Evolutionary conservation across 2,797 vertebrate species (phyloP).

Genomic region (Pipistrellus pipistrellus): DNA sequence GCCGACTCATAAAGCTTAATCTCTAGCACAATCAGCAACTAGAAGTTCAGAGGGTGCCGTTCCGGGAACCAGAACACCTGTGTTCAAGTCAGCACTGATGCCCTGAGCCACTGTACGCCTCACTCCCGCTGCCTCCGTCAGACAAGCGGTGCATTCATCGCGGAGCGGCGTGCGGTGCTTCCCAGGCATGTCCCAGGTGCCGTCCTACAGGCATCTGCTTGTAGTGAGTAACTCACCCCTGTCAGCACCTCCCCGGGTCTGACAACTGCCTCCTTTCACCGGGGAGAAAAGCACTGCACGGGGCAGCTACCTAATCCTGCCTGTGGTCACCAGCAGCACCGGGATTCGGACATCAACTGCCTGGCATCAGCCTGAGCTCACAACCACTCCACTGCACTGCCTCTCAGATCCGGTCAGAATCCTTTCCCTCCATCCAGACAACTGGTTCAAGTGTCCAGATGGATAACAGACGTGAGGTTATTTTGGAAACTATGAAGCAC

Average conservation of each 20-base stretch:
- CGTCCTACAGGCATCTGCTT: not conserved
- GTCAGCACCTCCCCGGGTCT: not conserved
- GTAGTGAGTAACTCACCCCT: not conserved
- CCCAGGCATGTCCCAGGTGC: not conserved
- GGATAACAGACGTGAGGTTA: not conserved
- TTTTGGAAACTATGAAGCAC: not conserved
- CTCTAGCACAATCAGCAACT: not conserved
- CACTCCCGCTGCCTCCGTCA: not conserved
- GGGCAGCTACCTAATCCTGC: not conserved
- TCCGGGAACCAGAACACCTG: not conserved
- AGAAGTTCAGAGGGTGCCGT: not conserved
- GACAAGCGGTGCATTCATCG: not conserved
- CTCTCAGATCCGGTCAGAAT: not conserved
- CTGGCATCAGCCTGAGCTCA: not conserved
- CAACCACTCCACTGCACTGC: not conserved
- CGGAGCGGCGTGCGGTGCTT: not conserved
- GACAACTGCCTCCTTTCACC: not conserved
- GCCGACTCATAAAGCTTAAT: constrained; percentile 30
- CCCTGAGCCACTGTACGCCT: not conserved
- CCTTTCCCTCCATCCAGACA: not conserved
- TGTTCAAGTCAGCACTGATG: not conserved
- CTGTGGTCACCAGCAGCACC: not conserved
- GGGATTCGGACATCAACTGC: not conserved
- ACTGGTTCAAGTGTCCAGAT: not conserved
- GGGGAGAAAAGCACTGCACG: not conserved